Evolutionary conservation across 2,113 vertebrate species (phyloP).

Genomic region (Cervus canadensis): DNA sequence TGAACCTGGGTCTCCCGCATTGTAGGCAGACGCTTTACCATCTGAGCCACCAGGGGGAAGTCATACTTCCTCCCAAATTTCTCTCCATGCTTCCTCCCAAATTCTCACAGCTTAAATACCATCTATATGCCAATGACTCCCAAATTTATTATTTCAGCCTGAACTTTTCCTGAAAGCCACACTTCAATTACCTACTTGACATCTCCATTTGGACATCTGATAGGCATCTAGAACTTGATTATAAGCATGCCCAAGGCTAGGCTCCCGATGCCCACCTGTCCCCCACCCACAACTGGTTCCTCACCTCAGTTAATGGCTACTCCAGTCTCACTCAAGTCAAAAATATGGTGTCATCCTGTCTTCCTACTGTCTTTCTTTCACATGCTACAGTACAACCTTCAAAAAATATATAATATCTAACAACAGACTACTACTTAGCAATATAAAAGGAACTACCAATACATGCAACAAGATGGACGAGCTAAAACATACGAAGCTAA

Average conservation of each 20-base stretch:
- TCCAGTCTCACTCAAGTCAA: neutral
- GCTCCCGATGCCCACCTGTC: neutral
- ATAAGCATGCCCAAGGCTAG: neutral
- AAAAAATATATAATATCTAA: neutral
- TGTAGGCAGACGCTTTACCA: no score
- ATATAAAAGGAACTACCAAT: conserved; percentile 23
- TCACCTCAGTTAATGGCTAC: neutral
- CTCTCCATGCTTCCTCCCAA: neutral
- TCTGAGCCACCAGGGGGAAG: no score
- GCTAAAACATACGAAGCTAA: neutral
- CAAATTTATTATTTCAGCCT: neutral
- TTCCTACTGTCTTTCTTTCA: neutral
- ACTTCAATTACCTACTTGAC: neutral
- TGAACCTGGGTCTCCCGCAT: no score
- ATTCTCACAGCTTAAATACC: neutral
- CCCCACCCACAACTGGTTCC: neutral
- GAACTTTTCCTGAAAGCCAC: neutral
- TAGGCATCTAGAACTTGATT: neutral
- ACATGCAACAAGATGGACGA: neutral
- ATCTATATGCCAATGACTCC: neutral
- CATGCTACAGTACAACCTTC: neutral
- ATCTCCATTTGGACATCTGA: neutral
- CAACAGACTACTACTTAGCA: neutral
- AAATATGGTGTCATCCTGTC: neutral
- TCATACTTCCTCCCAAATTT: neutral